Conservation (phyloP, 2,113 vertebrate species). For the Ciconia boyciana region DNA sequence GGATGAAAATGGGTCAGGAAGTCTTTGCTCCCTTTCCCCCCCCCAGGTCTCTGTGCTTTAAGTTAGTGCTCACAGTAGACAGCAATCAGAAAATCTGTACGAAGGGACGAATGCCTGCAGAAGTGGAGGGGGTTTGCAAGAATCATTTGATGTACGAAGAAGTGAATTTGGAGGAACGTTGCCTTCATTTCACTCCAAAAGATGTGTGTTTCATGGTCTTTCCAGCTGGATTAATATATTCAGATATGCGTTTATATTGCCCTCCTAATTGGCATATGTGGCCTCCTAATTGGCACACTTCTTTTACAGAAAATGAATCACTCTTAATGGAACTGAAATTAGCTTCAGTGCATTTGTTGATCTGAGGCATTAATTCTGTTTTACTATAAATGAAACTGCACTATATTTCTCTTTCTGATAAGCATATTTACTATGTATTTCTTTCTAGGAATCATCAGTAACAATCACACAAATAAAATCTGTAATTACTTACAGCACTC, state of each 20-base stretch:
- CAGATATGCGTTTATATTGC: background rate
- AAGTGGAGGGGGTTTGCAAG: background rate
- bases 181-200: background rate
- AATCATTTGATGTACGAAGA: background rate
- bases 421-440: background rate
- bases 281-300: background rate
- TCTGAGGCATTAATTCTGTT: background rate
- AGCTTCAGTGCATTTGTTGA: background rate
- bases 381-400: background rate
- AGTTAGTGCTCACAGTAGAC: background rate
- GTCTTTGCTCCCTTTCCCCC: background rate
- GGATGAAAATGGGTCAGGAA: background rate
- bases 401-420: background rate
- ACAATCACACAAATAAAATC: background rate
- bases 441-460: background rate
- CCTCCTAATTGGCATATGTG: background rate
- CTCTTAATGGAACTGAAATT: background rate
- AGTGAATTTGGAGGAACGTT: background rate
- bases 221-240: background rate
- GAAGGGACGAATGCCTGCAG: background rate
- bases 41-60: background rate
- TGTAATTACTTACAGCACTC: conserved; percentile 85
- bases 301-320: background rate
- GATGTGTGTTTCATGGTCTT: background rate
- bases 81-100: background rate